Conservation (phyloP, 2,113 vertebrate genomes). For the Cromileptes altivelis region DNA sequence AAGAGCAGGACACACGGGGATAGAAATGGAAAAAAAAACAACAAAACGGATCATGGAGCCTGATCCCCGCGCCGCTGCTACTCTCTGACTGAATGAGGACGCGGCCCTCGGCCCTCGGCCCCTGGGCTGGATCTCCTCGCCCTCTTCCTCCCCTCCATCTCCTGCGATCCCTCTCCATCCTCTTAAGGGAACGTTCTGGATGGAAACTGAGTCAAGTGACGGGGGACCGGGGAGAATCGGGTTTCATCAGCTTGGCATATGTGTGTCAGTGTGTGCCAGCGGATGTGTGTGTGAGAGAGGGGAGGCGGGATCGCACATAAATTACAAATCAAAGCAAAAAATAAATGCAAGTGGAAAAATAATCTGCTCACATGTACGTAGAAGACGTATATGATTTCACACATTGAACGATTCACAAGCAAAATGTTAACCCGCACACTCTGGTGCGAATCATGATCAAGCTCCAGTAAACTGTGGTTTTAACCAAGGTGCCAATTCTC, state of each 20-base stretch:
- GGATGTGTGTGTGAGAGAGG: conserved; percentile 17
- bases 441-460: background rate
- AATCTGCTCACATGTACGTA: background rate
- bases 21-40: conserved; percentile 30
- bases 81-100: conserved; percentile 70
- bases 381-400: background rate
- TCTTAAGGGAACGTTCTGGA: conserved; percentile 61
- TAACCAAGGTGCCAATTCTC: conserved; percentile 41
- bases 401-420: background rate
- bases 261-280: conserved; percentile 67
- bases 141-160: conserved; percentile 38
- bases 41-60: background rate
- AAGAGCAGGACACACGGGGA: background rate
- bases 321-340: conserved; percentile 48
- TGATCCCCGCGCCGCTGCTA: conserved; percentile 30
- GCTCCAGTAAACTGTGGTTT: conserved; percentile 32
- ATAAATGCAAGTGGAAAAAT: background rate
- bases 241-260: conserved; percentile 77
- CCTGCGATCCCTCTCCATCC: conserved; percentile 61
- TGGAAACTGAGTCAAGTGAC: conserved; percentile 75
- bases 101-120: conserved; percentile 46
- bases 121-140: conserved; percentile 44
- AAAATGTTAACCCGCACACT: background rate
- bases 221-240: conserved; percentile 68
- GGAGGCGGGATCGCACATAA: conserved; percentile 39